Conservation (phyloP, 2,888 invertebrate species). For the Drosophila infuscata region DNA sequence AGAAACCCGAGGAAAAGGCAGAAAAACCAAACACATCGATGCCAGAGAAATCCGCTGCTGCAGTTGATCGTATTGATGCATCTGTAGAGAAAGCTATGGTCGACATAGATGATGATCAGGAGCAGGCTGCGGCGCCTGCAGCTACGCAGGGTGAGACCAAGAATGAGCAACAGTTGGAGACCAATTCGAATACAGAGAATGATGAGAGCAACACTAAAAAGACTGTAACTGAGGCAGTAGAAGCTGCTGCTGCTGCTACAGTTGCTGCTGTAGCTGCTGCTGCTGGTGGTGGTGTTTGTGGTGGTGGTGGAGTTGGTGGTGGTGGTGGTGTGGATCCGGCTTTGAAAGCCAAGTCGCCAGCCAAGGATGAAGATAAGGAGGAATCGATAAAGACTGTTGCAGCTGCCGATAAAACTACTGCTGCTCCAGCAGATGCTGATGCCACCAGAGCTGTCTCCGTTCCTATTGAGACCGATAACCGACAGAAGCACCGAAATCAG, state of each 20-base stretch:
- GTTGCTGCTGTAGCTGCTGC: slow-evolving; percentile 3
- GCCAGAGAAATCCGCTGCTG: no score
- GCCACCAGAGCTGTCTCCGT: no score
- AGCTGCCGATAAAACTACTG: background rate
- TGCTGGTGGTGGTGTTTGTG: background rate
- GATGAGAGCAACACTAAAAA: slow-evolving; percentile 45
- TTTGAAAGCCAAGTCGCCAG: slow-evolving; percentile 9
- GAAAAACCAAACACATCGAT: no score
- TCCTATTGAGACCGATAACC: no score
- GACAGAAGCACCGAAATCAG: no score
- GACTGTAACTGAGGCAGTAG: slow-evolving; percentile 55
- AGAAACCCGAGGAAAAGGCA: no score
- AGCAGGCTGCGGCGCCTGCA: slow-evolving; percentile 4
- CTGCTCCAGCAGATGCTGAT: no score
- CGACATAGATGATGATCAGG: no score
- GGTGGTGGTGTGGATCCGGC: no score
- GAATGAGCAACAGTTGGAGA: slow-evolving; percentile 40
- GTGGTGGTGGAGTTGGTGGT: background rate
- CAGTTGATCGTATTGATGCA: no score
- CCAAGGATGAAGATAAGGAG: slow-evolving; percentile 19
- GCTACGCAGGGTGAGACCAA: slow-evolving; percentile 26
- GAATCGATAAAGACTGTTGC: slow-evolving; percentile 22
- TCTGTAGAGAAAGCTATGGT: no score
- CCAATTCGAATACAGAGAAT: slow-evolving; percentile 22
- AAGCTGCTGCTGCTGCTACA: background rate